These are phyloP conservation scores for Drosophila leontia DNA, from an alignment of 1,140 invertebrate species.

Conservation along the genomic window DNA sequence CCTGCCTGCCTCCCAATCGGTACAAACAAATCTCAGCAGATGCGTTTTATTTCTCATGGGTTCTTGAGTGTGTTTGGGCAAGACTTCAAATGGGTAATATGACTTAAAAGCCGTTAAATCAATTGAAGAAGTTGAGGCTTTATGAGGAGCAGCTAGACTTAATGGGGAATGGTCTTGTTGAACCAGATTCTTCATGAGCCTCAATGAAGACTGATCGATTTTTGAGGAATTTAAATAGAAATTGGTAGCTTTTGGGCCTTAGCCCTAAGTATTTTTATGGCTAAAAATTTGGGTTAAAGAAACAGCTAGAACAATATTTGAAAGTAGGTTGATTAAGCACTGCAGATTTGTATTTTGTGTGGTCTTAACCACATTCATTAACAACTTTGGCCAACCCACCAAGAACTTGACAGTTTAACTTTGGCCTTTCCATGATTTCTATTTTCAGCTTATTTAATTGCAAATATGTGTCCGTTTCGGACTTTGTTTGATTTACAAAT, in stretches of 20 bases:
- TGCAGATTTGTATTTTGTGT: neutral
- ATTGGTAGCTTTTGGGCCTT: neutral
- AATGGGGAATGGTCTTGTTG: conserved; percentile 22
- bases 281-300: neutral
- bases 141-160: conserved; percentile 11
- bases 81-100: conserved; percentile 38
- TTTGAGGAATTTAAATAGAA: neutral
- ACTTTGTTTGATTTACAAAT: conserved; percentile 62
- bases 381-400: neutral
- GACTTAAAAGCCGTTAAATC: conserved; percentile 31
- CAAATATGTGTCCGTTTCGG: conserved; percentile 8
- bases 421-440: conserved; percentile 26
- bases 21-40: conserved; percentile 36
- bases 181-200: conserved; percentile 32
- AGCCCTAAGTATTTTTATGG: no score
- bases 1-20: conserved; percentile 13
- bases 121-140: conserved; percentile 26
- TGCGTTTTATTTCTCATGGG: conserved; percentile 26
- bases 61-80: conserved; percentile 34
- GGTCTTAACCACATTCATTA: conserved; percentile 8
- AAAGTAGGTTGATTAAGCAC: conserved; percentile 1
- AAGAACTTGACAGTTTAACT: conserved; percentile 15
- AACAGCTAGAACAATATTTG: neutral
- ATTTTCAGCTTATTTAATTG: conserved; percentile 21
- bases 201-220: conserved; percentile 17